Evolutionary conservation across 2,797 vertebrate species (phyloP), one percentile per base, ranked within the genome.

Genomic region (Pipistrellus pipistrellus): DNA sequence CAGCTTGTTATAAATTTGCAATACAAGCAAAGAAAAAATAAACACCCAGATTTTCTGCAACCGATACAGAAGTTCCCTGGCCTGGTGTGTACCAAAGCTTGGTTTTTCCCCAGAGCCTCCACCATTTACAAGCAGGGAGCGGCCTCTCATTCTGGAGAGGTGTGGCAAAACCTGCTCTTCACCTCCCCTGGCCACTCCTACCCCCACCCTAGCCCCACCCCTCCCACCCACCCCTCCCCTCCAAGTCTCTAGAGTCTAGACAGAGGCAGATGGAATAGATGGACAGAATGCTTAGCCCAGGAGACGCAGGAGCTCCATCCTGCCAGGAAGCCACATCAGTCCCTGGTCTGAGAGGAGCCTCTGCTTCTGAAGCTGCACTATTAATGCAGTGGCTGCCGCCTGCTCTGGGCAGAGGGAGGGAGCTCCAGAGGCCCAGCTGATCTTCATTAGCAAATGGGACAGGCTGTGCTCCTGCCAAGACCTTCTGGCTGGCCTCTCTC

Each of bases 1-100:
- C 96, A 89, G 57, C 53, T 94, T 94, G 66, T 96, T 95, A 94
- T 83, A 93, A 97, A 96, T 91, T 93, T 96, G 90, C 84, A 96
- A 97, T 83, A 96, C 89, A 96, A 95, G 96, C 81, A 92, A 88
- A 97, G 72, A 96, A 82, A 82, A 97, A 97, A 72, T 94, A 71
- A 97, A 97, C 89, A 95, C 80, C 30, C 85, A 68, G 88, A 97
- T 95, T 62, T 62, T 10, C 6, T 84, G 30, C 30, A 96, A 88
- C 68, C 90, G 94, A 95, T 84, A 91, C 18, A 96, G 93, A 8
- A 82, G 95, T 51, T 91, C 76, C 91, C 51, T 91, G 59, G 55
- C 78, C 96, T 92, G 53, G 44, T 95, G 59, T 81, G 93, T 95
- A 92, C 48, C 18, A 94, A 96, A 96, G 75, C 5, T 92, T 46